Conservation (phyloP, 2,113 vertebrate species). For the Brachypodius melanocephalos region DNA sequence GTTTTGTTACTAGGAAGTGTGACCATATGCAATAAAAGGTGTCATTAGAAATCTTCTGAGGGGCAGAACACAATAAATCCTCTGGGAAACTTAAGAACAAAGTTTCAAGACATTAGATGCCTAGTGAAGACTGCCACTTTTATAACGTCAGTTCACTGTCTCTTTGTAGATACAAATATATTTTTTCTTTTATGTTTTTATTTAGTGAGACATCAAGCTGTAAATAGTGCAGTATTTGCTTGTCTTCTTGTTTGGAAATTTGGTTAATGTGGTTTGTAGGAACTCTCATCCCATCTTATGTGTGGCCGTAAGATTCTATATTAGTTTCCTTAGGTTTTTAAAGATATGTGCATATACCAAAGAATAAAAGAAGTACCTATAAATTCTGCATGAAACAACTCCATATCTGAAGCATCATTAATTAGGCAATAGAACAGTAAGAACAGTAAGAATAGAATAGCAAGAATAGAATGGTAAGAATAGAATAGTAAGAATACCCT, state of each 20-base stretch:
- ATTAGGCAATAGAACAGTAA: not conserved
- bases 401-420: not conserved
- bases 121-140: not conserved
- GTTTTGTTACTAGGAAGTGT: not conserved
- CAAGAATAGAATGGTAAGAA: too few relatives aligned
- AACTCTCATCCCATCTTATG: not conserved
- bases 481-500: not conserved
- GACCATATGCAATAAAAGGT: not conserved
- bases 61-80: not conserved
- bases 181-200: not conserved
- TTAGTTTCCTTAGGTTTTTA: not conserved
- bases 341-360: not conserved
- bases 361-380: not conserved
- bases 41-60: not conserved
- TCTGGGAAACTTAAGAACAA: not conserved
- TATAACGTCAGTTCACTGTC: not conserved
- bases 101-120: not conserved
- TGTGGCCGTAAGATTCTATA: not conserved
- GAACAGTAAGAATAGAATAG: too few relatives aligned
- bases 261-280: not conserved
- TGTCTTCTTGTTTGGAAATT: not conserved
- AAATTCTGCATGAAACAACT: not conserved
- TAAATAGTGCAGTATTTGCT: not conserved
- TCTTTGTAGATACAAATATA: not conserved
- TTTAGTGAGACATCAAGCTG: not conserved